These are phyloP conservation scores for Patagioenas fasciata DNA, from an alignment of 2,113 vertebrate species.

Conservation along the genomic window DNA sequence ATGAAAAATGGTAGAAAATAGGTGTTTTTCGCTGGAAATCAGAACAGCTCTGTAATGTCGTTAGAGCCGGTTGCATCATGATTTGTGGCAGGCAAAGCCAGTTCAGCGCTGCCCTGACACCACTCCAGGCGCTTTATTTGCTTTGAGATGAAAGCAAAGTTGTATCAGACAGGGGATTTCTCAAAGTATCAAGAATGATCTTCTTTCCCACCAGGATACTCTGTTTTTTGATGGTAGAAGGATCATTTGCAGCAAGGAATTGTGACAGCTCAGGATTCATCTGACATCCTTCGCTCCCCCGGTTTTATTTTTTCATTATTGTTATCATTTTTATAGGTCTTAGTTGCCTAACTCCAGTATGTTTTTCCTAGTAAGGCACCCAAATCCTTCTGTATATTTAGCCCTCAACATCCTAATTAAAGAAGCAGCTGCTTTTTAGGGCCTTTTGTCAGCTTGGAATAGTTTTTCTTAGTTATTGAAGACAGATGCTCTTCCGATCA, in stretches of 20 bases:
- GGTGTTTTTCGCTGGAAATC: not conserved
- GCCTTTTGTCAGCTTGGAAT: not conserved
- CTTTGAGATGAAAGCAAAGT: not conserved
- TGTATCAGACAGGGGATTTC: not conserved
- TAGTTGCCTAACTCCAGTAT: not conserved
- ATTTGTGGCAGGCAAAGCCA: not conserved
- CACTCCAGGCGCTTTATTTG: not conserved
- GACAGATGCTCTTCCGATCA: not conserved
- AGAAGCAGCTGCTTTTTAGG: not conserved
- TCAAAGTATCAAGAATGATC: not conserved
- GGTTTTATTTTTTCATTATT: not conserved
- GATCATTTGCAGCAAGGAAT: not conserved
- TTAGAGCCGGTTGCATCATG: not conserved
- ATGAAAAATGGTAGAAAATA: not conserved
- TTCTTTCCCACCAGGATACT: not conserved
- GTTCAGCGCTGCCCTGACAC: not conserved
- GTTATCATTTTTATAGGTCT: not conserved
- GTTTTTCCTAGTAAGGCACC: not conserved
- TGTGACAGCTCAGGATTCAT: not conserved
- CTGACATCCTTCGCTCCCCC: rapidly evolving
- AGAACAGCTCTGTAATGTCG: not conserved
- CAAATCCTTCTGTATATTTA: not conserved
- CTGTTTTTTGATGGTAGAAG: not conserved
- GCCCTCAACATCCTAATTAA: not conserved
- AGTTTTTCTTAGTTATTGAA: not conserved